Conservation (phyloP, 2,113 vertebrate species). For the Enhydra lutris region DNA sequence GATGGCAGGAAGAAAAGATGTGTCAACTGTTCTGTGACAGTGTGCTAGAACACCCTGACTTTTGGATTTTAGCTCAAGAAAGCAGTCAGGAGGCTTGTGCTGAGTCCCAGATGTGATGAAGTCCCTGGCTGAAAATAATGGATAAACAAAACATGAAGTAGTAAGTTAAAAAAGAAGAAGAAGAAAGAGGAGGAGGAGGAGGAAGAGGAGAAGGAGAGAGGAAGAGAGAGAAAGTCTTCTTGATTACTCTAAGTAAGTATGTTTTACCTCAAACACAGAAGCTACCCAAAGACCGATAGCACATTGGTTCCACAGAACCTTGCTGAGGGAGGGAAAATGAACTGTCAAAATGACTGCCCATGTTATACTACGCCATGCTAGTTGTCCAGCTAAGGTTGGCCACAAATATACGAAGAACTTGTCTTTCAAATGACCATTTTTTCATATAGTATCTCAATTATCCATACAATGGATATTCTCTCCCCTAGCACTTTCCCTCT, state of each 20-base stretch:
- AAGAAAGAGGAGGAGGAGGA: not conserved
- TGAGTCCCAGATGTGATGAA: constrained; percentile 36
- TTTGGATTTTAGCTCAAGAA: constrained; percentile 23
- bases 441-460: not conserved
- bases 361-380: too few relatives aligned
- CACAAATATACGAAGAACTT: not conserved
- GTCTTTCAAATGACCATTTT: not conserved
- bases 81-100: not conserved
- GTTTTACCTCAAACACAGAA: constrained; percentile 26
- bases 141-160: not conserved
- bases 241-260: not conserved
- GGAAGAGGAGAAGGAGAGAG: not conserved
- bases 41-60: not conserved
- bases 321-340: not conserved
- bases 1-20: not conserved
- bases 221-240: not conserved
- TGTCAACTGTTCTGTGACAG: not conserved
- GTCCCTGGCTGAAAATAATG: not conserved
- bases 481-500: not conserved
- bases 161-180: not conserved
- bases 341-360: not conserved
- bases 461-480: not conserved
- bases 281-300: not conserved
- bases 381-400: not conserved
- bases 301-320: not conserved